Evolutionary conservation across 2,888 invertebrate genomes (phyloP).

Genomic region (Neocrepidodera transversa): DNA sequence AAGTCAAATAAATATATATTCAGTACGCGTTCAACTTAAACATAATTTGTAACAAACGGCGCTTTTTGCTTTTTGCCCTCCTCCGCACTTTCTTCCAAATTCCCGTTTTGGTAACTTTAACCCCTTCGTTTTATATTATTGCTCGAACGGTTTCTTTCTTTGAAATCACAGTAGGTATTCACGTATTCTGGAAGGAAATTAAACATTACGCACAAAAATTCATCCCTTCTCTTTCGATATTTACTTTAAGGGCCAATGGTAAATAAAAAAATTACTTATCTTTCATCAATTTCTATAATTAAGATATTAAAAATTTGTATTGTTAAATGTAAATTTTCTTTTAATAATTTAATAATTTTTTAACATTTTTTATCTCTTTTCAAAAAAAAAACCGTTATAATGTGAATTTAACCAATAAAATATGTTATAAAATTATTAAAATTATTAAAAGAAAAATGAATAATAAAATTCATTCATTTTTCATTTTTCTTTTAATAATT

Average conservation of each 20-base stretch:
- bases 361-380: no score
- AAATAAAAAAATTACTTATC: neutral
- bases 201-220: conserved; percentile 48
- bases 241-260: conserved; percentile 14
- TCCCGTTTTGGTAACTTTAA: conserved; percentile 33
- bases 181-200: conserved; percentile 53
- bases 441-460: no score
- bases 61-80: conserved; percentile 21
- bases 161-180: conserved; percentile 41
- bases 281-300: no score
- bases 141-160: conserved; percentile 24
- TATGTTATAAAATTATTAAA: no score
- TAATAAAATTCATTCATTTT: no score
- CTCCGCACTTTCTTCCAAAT: conserved; percentile 3
- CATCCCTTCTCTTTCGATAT: conserved; percentile 13
- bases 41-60: conserved; percentile 31
- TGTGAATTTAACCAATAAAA: no score
- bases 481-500: no score
- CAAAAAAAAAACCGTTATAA: no score
- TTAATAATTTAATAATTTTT: no score
- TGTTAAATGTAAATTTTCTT: no score
- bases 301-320: no score
- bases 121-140: conserved; percentile 45
- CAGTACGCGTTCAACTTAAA: conserved; percentile 27
- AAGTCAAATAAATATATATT: conserved; percentile 37